Evolutionary conservation across 1,140 invertebrate genomes (phyloP), one percentile per base, ranked within the genome.

Genomic region (Drosophila orosa): DNA sequence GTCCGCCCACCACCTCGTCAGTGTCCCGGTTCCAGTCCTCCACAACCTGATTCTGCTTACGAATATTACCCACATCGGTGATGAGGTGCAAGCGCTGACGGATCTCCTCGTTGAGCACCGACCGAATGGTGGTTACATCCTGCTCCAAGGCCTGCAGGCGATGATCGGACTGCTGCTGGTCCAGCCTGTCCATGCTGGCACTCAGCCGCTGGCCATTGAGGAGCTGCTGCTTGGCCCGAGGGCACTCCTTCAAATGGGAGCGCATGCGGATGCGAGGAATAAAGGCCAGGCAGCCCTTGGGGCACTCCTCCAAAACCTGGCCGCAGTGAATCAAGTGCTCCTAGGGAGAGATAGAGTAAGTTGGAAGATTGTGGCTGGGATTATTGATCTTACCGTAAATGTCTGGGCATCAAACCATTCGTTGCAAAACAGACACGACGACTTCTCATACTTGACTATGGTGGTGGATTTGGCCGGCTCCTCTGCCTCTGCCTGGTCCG

Each of bases 291-390:
- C 95, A 96, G 40, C 94, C 93, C 65, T 94, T 92, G 0, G 94
- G 93, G 61, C 95, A 96, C 82, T 95, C 94, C 78, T 95, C 94
- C 44, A 96, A 72, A 3, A 95, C 95, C 48, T 94, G 94, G 9
- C 94, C 94, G 66, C 95, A 96, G 58, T 94, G 93, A 40, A 94
- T 94, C 35, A 95, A 76, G 55, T 96, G 95, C 52, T 93, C 94
- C 93, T 95, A 77, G 4, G 6, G 17, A 8, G 17, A 13, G 0
- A 0, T 27, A 19, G 8, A 15, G 24, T 0, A 9, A 25, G 54
- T 57, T 68, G 7, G 3, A 9, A 5, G 24, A 15, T 3, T 4
- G 0, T 15, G 5, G 13, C 15, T 1, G 3, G 12, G 13, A 8
- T 19, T 19, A 17, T 17, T n/a, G n/a, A n/a, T 17, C 25, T 15